A percentile compares a stretch with the other conserved stretches of the same genome.
phyloP scores from a whole-genome alignment of 2,797 vertebrate species.

The Champsocephalus esox region DNA sequence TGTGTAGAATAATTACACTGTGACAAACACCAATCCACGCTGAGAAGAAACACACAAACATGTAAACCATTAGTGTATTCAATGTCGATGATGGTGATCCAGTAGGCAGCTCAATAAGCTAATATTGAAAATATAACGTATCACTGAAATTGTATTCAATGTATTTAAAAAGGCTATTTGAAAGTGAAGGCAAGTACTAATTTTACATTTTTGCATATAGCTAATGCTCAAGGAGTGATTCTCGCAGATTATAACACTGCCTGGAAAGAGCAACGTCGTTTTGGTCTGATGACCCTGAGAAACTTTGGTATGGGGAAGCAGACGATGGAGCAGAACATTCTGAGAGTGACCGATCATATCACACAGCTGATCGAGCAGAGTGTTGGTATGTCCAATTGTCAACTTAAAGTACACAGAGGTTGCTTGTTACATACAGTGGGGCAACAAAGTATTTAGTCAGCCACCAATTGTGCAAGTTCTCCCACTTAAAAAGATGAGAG shows the following conservation, averaged over 20 bases:
- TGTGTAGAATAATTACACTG: neutral
- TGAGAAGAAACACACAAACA: neutral
- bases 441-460: too few species aligned
- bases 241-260: constrained; percentile 53
- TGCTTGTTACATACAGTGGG: neutral
- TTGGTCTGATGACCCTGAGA: constrained; percentile 73
- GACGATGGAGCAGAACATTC: constrained; percentile 75
- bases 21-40: neutral
- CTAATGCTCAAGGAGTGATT: constrained; percentile 46
- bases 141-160: neutral
- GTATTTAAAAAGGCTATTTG: neutral
- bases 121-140: neutral
- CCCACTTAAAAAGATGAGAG: too few species aligned
- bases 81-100: neutral
- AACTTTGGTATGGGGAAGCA: constrained; percentile 77
- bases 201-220: neutral
- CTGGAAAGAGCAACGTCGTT: constrained; percentile 77
- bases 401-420: neutral
- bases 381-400: constrained; percentile 43
- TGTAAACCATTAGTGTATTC: neutral
- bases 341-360: constrained; percentile 50
- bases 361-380: constrained; percentile 49
- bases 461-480: too few species aligned
- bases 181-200: neutral
- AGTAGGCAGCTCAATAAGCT: neutral